Conservation (phyloP, 2,113 vertebrate species). For the Agapornis roseicollis region DNA sequence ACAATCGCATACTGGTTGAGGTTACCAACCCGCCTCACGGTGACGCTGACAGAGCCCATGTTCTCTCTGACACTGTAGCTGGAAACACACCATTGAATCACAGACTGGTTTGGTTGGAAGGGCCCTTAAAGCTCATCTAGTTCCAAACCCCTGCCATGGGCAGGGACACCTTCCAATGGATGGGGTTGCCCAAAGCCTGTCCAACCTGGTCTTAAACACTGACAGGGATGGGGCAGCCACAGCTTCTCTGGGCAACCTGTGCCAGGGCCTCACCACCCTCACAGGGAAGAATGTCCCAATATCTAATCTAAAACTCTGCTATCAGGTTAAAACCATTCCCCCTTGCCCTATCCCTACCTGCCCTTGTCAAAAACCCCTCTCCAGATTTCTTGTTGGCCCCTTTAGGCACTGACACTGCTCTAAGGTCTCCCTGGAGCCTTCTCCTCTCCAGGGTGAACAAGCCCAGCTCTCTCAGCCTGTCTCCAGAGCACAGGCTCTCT, state of each 20-base stretch:
- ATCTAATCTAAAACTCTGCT: background rate
- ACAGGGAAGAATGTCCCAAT: background rate
- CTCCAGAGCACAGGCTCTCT: background rate
- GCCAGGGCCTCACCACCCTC: background rate
- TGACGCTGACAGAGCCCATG: slow-evolving; percentile 81
- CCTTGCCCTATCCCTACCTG: background rate
- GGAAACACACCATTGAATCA: background rate
- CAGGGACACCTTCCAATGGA: background rate
- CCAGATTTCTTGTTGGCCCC: background rate
- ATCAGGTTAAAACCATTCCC: background rate
- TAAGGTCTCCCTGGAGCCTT: background rate
- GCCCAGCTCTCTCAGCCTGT: background rate
- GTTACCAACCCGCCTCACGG: slow-evolving; percentile 86
- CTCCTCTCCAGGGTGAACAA: background rate
- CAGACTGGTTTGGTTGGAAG: background rate
- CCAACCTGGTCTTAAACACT: background rate
- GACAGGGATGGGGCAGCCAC: background rate
- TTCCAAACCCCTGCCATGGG: background rate
- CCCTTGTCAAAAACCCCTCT: background rate
- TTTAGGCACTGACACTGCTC: background rate
- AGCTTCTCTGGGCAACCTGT: background rate
- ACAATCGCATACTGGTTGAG: slow-evolving; percentile 95
- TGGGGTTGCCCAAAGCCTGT: background rate
- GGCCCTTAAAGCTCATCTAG: background rate
- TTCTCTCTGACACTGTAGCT: slow-evolving; percentile 93